These are phyloP conservation scores for Rhynchomys soricoides DNA, from an alignment of 2,113 vertebrate genomes.

Conservation along the genomic window DNA sequence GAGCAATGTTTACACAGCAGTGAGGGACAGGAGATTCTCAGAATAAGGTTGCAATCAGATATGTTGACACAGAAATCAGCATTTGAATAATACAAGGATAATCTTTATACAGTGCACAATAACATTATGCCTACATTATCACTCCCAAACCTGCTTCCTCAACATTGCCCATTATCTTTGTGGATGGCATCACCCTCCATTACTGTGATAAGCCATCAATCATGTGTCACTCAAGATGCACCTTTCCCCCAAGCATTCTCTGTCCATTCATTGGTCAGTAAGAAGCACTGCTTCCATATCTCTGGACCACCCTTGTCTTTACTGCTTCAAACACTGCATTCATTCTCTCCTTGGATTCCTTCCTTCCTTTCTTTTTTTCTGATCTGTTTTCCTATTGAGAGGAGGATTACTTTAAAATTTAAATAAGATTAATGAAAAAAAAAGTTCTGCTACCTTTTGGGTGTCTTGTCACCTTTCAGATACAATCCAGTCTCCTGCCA, in stretches of 20 bases:
- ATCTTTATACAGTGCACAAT: too few relatives aligned
- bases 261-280: background rate
- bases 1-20: too few relatives aligned
- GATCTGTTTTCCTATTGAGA: background rate
- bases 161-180: background rate
- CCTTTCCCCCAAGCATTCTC: background rate
- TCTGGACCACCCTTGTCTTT: background rate
- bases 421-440: background rate
- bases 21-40: too few relatives aligned
- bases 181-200: background rate
- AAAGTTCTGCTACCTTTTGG: background rate
- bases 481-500: background rate
- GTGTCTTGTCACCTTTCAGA: background rate
- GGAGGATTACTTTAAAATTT: conserved; percentile 33
- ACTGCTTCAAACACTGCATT: background rate
- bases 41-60: too few relatives aligned
- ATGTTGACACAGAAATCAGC: too few relatives aligned
- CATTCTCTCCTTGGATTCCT: background rate
- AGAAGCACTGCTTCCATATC: background rate
- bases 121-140: background rate
- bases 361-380: background rate
- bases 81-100: too few relatives aligned
- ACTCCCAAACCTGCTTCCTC: background rate
- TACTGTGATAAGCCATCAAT: background rate
- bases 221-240: background rate